A percentile compares a stretch with the other conserved stretches of the same genome.
These are phyloP conservation scores for Glaucidium brasilianum DNA, from an alignment of 2,113 vertebrate species.

Conservation along the genomic window DNA sequence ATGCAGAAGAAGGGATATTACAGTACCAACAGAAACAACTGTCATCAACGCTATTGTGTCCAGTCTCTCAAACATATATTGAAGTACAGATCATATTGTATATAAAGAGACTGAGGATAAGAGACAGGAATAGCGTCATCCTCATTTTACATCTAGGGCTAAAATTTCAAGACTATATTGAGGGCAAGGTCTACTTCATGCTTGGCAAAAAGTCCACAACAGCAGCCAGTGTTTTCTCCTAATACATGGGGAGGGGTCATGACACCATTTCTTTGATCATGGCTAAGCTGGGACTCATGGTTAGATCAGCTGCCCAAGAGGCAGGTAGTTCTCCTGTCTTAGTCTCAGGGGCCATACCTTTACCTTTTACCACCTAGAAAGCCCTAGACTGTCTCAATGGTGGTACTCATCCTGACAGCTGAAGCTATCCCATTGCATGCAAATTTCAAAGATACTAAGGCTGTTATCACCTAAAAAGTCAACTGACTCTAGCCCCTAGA, in stretches of 20 bases:
- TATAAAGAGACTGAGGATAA: neutral
- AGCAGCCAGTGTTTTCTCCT: neutral
- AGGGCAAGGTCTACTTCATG: neutral
- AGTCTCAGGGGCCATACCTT: neutral
- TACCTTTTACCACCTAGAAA: neutral
- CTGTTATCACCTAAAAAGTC: neutral
- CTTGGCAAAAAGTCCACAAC: accelerated
- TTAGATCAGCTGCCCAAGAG: neutral
- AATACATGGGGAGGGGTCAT: accelerated
- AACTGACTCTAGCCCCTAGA: neutral
- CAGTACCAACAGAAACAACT: neutral
- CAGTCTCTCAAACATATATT: accelerated
- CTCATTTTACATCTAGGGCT: neutral
- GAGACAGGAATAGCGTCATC: neutral
- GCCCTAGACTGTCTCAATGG: neutral
- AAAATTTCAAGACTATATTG: neutral
- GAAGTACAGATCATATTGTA: neutral
- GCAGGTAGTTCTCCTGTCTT: neutral
- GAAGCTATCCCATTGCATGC: neutral
- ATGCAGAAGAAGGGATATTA: neutral
- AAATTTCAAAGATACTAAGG: neutral
- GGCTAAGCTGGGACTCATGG: neutral
- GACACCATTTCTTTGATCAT: neutral
- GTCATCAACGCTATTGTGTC: neutral
- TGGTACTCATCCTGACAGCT: neutral